Percentiles rank a stretch among this genome's conserved stretches.
These are phyloP conservation scores for Austrolebias charrua DNA, from an alignment of 2,797 vertebrate species.

Conservation along the genomic window DNA sequence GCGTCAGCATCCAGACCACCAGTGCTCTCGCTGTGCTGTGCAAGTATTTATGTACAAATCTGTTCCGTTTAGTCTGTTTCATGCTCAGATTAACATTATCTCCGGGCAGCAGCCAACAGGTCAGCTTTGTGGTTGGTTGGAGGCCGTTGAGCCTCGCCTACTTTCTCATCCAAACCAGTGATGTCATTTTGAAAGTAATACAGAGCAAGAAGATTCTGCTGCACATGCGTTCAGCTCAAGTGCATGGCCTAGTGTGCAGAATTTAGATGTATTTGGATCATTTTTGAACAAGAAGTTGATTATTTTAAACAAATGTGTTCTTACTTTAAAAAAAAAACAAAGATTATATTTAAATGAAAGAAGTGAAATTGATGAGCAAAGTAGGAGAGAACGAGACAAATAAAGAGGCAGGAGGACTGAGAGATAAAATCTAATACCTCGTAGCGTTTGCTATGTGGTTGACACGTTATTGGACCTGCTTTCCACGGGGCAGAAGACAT, in stretches of 20 bases:
- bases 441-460: conserved; percentile 65
- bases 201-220: conserved; percentile 23
- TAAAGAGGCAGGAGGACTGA: conserved; percentile 32
- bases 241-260: conserved; percentile 7
- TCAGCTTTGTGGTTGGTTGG: conserved; percentile 38
- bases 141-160: conserved; percentile 23
- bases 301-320: background rate
- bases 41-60: conserved; percentile 27
- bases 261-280: background rate
- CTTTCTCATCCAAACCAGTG: conserved; percentile 7
- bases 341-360: background rate
- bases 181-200: conserved; percentile 21
- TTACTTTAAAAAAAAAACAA: background rate
- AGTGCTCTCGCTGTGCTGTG: conserved; percentile 20
- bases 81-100: conserved; percentile 34
- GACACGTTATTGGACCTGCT: conserved; percentile 70
- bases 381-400: conserved; percentile 16
- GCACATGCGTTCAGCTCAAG: conserved; percentile 6
- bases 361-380: conserved; percentile 1
- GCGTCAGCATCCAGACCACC: conserved; percentile 57
- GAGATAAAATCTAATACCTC: conserved; percentile 59
- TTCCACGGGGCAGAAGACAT: conserved; percentile 62
- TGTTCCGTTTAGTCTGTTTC: conserved; percentile 20
- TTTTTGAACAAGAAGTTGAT: background rate
- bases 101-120: conserved; percentile 34